Conservation (phyloP, 2,797 vertebrate species). For the Gastrophryne carolinensis region DNA sequence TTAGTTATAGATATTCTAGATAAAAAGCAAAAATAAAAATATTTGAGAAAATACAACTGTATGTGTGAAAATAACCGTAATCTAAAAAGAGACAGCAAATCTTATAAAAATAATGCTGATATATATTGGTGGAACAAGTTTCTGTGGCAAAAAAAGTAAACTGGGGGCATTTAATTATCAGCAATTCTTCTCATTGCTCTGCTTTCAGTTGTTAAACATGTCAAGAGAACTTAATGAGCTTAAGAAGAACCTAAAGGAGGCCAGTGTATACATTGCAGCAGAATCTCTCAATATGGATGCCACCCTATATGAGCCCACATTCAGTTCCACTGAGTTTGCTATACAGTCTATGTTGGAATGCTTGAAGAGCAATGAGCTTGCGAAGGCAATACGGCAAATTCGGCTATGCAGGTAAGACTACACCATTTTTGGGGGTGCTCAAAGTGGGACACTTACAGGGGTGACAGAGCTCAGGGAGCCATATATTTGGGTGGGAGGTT, state of each 20-base stretch:
- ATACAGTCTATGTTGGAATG: constrained; percentile 96
- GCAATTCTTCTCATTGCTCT: neutral
- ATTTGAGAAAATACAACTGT: no score
- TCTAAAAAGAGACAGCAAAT: no score
- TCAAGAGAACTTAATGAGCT: constrained; percentile 92
- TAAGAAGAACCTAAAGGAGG: constrained; percentile 87
- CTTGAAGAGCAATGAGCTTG: constrained; percentile 89
- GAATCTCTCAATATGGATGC: constrained; percentile 77
- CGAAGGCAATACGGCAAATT: constrained; percentile 88
- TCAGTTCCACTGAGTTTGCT: constrained; percentile 87
- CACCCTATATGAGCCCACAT: constrained; percentile 75
- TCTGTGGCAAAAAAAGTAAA: no score
- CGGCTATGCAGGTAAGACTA: constrained; percentile 88
- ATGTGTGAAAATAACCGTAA: no score
- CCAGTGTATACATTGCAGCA: constrained; percentile 80
- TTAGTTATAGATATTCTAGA: no score
- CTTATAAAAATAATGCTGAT: no score
- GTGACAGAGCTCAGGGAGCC: no score
- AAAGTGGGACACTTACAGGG: no score
- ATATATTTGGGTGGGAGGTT: no score
- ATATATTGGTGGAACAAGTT: no score
- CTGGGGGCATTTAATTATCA: neutral
- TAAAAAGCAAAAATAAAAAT: no score
- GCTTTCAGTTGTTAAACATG: constrained; percentile 90
- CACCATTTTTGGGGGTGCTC: no score